Percentiles rank a stretch among this genome's conserved stretches.
Evolutionary conservation across 2,888 invertebrate genomes (phyloP).

Genomic region (Rhagonycha lutea): DNA sequence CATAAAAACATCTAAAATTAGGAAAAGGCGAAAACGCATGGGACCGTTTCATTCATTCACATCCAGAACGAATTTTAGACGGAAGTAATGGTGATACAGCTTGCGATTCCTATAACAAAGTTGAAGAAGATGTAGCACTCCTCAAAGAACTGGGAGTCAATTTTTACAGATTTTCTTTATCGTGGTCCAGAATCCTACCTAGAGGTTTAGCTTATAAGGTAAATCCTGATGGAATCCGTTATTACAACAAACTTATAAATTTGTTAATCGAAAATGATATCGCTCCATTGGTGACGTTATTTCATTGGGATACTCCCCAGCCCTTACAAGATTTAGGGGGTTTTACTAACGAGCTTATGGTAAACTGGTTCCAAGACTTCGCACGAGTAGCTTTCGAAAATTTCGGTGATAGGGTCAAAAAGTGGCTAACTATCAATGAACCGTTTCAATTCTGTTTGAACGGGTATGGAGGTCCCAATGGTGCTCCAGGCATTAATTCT

Average conservation of each 20-base stretch:
- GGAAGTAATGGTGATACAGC: constrained; percentile 67
- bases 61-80: constrained; percentile 60
- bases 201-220: constrained; percentile 67
- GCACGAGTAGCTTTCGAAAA: constrained; percentile 54
- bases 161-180: constrained; percentile 73
- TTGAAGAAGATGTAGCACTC: constrained; percentile 67
- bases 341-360: constrained; percentile 59
- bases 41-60: constrained; percentile 60
- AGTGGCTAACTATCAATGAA: constrained; percentile 61
- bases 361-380: constrained; percentile 61
- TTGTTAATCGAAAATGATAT: constrained; percentile 66
- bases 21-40: constrained; percentile 69
- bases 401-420: constrained; percentile 47
- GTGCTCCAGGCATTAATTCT: constrained; percentile 50
- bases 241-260: constrained; percentile 78
- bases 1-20: constrained; percentile 39
- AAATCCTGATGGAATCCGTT: constrained; percentile 72
- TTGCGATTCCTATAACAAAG: constrained; percentile 71
- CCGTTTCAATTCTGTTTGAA: constrained; percentile 46
- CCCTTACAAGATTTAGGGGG: constrained; percentile 52
- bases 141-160: constrained; percentile 65
- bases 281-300: constrained; percentile 52
- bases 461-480: constrained; percentile 42
- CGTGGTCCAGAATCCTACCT: constrained; percentile 78
- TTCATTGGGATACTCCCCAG: constrained; percentile 62